Evolutionary conservation across 2,888 invertebrate species (phyloP), one percentile per base, ranked within the genome.

Genomic region (Melinopterus prodromus): DNA sequence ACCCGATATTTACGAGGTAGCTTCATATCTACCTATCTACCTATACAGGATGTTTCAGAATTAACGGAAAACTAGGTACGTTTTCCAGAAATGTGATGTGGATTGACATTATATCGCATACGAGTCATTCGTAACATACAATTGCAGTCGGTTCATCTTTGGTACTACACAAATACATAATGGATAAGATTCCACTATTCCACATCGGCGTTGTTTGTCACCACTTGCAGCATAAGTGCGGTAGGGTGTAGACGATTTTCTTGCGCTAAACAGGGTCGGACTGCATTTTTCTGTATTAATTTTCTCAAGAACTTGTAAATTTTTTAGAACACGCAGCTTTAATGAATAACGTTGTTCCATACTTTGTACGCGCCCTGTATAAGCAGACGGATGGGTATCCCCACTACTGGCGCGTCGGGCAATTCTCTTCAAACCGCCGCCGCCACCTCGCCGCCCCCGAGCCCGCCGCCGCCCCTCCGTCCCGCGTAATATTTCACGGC

Each of bases 1-100:
- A 78, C 80, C 76, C 78, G 75, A 72, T 79, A 79, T 79, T 79
- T 79, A 72, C 72, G 16, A 79, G 76, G 2, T 3, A 26, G 1
- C 26, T 26, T 2, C 5, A 53, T 53, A 53, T 12, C 53, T 12
- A 53, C 53, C 53, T 53, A 53, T 53, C 7, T 53, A 12, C 53
- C 7, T 53, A 53, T 53, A 53, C 53, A 53, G 53, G 53, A 1
- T 9, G 53, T 12, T 9, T 12, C 53, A 53, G 12, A 53, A 53
- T 2, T 53, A 53, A 53, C 9, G 12, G 2, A 53, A 53, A 7
- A 53, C 53, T n/a, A n/a, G n/a, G 26, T 26, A 26, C 26, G 2
- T 3, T 2, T 2, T 26, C 26, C 26, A 26, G 26, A 26, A 26
- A 3, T 3, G 3, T 26, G 26, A 26, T 26, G 26, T 3, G 3